Evolutionary conservation across 2,888 invertebrate species (phyloP).

Genomic region (Pristionchus entomophagus): DNA sequence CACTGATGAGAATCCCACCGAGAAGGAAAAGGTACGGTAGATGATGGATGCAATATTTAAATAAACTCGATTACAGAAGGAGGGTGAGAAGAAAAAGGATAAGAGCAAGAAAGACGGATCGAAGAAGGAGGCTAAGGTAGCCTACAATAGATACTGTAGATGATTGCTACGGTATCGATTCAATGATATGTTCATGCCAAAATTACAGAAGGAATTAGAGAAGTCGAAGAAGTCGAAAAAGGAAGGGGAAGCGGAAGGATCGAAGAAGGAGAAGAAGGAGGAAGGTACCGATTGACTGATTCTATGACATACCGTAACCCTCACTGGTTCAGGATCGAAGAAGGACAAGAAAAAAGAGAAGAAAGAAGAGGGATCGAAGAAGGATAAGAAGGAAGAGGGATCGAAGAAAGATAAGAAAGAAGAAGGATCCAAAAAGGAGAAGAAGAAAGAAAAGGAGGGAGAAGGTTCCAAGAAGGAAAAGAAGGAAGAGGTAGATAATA

Average conservation of each 20-base stretch:
- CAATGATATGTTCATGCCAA: too few relatives aligned
- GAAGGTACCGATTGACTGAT: too few relatives aligned
- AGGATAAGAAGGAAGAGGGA: background rate
- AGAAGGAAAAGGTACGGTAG: slow-evolving; percentile 21
- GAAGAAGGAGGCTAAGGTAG: slow-evolving; percentile 3
- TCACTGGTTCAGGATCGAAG: background rate
- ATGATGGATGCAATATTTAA: background rate
- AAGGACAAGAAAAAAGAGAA: slow-evolving; percentile 15
- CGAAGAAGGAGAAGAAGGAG: slow-evolving; percentile 22
- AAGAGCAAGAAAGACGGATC: slow-evolving; percentile 13
- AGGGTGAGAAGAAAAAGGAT: background rate
- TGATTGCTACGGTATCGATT: too few relatives aligned
- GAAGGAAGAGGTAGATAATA: background rate
- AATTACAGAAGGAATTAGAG: too few relatives aligned
- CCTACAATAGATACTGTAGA: background rate
- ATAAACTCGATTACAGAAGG: background rate
- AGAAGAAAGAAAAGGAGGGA: slow-evolving; percentile 12
- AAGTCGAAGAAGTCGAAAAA: background rate
- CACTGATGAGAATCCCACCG: background rate
- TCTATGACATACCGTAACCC: too few relatives aligned
- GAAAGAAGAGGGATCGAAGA: slow-evolving; percentile 5
- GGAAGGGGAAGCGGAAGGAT: slow-evolving; percentile 14
- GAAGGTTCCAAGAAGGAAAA: slow-evolving; percentile 17
- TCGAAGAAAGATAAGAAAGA: background rate
- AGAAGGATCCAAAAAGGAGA: slow-evolving; percentile 2